Evolutionary conservation across 1,140 invertebrate genomes (phyloP), one percentile per base, ranked within the genome.

Genomic region (Drepana arcuata): DNA sequence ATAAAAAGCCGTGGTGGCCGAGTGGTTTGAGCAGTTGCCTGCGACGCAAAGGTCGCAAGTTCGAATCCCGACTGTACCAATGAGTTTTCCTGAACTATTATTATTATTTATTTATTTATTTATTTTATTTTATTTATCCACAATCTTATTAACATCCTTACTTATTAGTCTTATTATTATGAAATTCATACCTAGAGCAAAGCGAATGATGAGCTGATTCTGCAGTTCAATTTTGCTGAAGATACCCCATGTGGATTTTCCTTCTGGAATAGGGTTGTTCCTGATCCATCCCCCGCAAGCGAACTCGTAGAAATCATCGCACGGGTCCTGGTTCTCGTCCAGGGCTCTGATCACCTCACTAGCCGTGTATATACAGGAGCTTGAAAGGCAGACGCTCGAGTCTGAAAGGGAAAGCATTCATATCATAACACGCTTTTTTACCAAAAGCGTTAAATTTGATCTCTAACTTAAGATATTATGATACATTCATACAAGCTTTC

Each of bases 241-340:
- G n/a, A 95, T 96, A 11, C 94, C 94, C 96, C 96, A 98, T 32
- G 90, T 91, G n/a, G 92, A 92, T 67, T 95, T 93, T n/a, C 90
- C 93, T 71, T 93, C 92, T 0, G 96, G 96, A 42, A 97, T 93
- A 0, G 95, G 94, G 82, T 98, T 97, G 29, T 91, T 90, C 56
- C 90, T 90, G 14, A 96, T 90, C 96, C 96, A 98, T 0, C 93
- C 92, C 9, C 95, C 95, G 65, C 97, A 99, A 0, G 96, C 89
- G 77, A 93, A 99, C 35, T 93, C 86, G 77, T 98, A 99, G 82
- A 99, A 99, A 78, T 99, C 95, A 5, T 95, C 87, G 72, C 97
- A 99, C 0, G 97, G 96, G 72, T 97, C 87, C 1, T 91, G 86
- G 1, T 78, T 84, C 0, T 78, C 69, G 68, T 99, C 93, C 77